Percentiles rank a stretch among this genome's conserved stretches.
Evolutionary conservation across 2,797 vertebrate species (phyloP).

Genomic region (Simalia tracyae): DNA sequence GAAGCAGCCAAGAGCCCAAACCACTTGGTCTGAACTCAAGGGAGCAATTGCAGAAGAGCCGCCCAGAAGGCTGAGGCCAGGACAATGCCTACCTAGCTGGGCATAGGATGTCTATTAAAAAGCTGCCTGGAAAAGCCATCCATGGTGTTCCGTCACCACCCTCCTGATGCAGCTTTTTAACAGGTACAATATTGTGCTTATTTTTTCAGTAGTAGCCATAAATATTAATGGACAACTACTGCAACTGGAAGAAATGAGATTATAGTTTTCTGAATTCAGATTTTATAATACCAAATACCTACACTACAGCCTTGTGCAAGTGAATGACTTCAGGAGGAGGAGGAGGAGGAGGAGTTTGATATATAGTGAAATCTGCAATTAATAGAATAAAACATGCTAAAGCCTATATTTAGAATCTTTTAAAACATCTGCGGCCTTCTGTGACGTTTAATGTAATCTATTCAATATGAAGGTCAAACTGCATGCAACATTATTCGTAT

Average conservation of each 20-base stretch:
- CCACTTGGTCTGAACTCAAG: neutral
- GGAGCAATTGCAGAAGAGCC: neutral
- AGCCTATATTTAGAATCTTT: neutral
- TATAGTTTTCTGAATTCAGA: neutral
- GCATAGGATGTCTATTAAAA: neutral
- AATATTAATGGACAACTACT: neutral
- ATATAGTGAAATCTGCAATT: neutral
- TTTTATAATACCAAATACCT: neutral
- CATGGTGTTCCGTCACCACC: neutral
- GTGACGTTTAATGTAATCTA: neutral
- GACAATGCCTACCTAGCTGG: neutral
- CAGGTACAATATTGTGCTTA: neutral
- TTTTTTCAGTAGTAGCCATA: neutral
- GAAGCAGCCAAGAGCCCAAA: neutral
- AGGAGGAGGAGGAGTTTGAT: neutral
- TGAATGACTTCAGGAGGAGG: neutral
- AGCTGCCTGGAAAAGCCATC: neutral
- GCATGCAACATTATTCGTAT: neutral
- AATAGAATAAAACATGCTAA: neutral
- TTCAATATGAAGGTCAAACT: neutral
- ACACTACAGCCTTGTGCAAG: neutral
- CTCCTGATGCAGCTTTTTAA: neutral
- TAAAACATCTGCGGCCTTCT: neutral
- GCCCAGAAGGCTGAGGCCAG: neutral
- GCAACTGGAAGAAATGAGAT: neutral